Base-by-base conservation (phyloP, 2,888 invertebrate genomes). In the Melipona beecheii region DNA sequence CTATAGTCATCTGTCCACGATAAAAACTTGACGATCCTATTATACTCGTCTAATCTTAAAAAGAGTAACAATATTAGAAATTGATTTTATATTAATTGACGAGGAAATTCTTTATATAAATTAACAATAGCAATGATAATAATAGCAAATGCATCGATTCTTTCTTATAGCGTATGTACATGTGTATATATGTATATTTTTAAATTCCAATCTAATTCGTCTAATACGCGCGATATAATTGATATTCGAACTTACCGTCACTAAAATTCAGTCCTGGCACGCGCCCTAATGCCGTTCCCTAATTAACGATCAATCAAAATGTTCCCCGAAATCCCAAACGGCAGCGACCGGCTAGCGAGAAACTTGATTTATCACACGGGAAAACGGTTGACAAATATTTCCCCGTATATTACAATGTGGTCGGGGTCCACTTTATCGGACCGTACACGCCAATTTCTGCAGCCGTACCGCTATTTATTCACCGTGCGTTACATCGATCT, bases 351-450 rank as follows among this genome's bases (percentile, higher is more conserved):
- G 13, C 43, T 54, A 27, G 13, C 43, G 43, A 54, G 64, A 31
- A 60, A 24, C 60, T 62, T 84, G 83, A 84, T 84, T 83, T 84
- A 84, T 75, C 75, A 73, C 49, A 56, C 52, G 27, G 83, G 84
- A 79, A 83, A 79, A 83, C 52, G 75, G 75, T 58, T 75, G 84
- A 83, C 84, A 84, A 84, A 84, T 84, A 78, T 78, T 75, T 78
- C 83, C 72, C 78, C 75, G 58, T 78, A 64, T 78, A 84, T 78
- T 78, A 83, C 83, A 71, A 72, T 78, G 75, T 58, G 83, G 72
- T 68, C 58, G 78, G 31, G 69, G 75, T 9, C 72, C 83, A 84
- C 78, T 84, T 78, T 78, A 83, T 83, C 77, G 75, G 72, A 31
- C 73, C 64, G 21, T 75, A 75, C 70, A 52, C 27, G 27, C 64